Evolutionary conservation across 2,888 invertebrate species (phyloP).

Genomic region (Hedychridium roseum): DNA sequence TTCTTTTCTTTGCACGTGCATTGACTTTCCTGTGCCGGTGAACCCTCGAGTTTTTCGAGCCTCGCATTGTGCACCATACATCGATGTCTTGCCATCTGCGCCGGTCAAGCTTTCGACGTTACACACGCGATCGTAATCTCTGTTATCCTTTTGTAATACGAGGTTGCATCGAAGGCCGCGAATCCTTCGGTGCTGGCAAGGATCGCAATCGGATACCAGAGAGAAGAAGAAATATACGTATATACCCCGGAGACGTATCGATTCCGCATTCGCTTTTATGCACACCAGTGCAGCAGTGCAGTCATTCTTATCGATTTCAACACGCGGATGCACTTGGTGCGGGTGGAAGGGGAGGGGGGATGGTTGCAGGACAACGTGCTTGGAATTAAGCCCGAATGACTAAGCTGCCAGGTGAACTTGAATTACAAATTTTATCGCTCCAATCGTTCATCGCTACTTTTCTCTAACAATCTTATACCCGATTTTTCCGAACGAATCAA

Average conservation of each 20-base stretch:
- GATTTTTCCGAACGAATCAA: no score
- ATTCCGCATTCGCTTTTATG: constrained; percentile 27
- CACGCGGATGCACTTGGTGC: constrained; percentile 28
- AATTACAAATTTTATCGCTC: no score
- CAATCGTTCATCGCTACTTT: no score
- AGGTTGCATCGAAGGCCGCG: constrained; percentile 10
- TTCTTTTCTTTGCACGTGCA: no score
- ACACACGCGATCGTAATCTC: constrained; percentile 9
- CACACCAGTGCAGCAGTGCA: constrained; percentile 7
- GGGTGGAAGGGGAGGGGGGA: constrained; percentile 7
- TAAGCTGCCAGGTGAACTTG: no score
- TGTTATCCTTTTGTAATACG: constrained; percentile 2
- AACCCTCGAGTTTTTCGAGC: no score
- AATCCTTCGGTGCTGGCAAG: constrained; percentile 12
- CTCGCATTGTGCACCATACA: no score
- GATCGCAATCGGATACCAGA: constrained; percentile 27
- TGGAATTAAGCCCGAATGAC: constrained; percentile 43
- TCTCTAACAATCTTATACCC: no score
- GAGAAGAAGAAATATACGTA: constrained; percentile 12
- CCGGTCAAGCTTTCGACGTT: no score
- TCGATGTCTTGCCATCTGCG: no score
- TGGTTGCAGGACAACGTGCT: constrained; percentile 28
- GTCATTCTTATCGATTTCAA: constrained; percentile 17
- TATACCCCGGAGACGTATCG: constrained; percentile 31
- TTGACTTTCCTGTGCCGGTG: no score